Base-by-base conservation (phyloP, 2,113 vertebrate species). In the Paramormyrops kingsleyae region DNA sequence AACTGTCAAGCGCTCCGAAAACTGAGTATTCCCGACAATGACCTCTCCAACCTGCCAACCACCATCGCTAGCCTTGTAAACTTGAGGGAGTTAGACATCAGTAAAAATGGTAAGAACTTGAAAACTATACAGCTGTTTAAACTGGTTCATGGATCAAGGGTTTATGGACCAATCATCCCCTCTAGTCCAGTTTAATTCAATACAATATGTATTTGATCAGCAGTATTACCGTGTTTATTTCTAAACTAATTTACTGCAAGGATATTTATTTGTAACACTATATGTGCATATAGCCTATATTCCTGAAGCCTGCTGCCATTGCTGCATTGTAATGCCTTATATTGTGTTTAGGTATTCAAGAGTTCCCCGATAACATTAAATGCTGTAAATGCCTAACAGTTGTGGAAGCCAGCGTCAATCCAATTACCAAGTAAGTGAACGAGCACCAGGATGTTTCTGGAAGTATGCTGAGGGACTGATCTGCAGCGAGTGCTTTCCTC, bases 331-430 rank as follows among this genome's bases (percentile, higher is more conserved):
- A 49, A 88, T 44, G 50, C 85, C 2, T 24, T 27, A 66, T 44
- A 59, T 88, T 90, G 91, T 90, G 15, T 88, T 56, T 92, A 99
- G 99, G 99, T 94, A 98, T 99, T 94, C 99, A 99, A 96, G 99
- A 99, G 95, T 99, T 99, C 94, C 99, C 99, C 94, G 99, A 99
- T 93, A 99, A 97, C 91, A 99, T 99, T 91, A 99, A 99, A 95
- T 99, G 98, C 92, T 99, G 99, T 97, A 99, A 99, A 96, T 98
- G 97, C 95, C 96, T 99, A 95, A 98, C 98, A 91, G 97, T 99
- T 94, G 97, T 99, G 94, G 99, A 99, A 95, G 99, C 99, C 96
- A 99, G 98, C 93, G 99, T 99, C 94, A 99, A 99, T 93, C 99
- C 99, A 0, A 99, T 99, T 94, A 98, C 98, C 94, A 99, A 99